Evolutionary conservation across 2,888 invertebrate genomes (phyloP), one percentile per base, ranked within the genome.

Genomic region (Odontomyia ornata): DNA sequence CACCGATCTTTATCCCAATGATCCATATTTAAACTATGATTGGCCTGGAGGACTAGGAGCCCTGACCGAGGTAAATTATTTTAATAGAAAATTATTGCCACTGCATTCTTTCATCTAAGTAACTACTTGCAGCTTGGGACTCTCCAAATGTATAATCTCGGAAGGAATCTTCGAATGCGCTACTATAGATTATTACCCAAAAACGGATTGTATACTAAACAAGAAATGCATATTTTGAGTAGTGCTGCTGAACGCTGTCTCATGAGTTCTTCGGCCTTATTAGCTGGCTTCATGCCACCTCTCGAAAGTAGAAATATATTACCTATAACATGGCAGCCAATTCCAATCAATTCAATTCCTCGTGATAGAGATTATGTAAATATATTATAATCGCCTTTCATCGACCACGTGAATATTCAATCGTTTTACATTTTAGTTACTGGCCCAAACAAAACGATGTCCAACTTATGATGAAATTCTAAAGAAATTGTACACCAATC

Each of bases 21-120:
- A 97, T 87, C 94, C 94, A 1, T 90, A 95, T 83, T 89, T 89
- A 78, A 88, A 92, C 79, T 90, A 92, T 81, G 88, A 89, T 75
- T 97, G 96, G 96, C 91, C 93, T 3, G 93, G 92, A 81, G 97
- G 96, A 62, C 89, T 91, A 83, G 95, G 95, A 7, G 90, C 94
- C 73, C 89, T 97, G 27, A 95, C 95, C 15, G 82, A 81, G 83
- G 86, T 83, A 78, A n/a, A n/a, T n/a, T 43, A 46, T 52, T n/a
- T 36, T n/a, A 28, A 18, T 62, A 47, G 47, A 15, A 13, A 57
- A 23, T 76, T 30, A 36, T 21, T 65, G 1, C 3, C 71, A 69
- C 76, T 76, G 36, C 9, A 3, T 36, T 9, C 9, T 9, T 36
- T 36, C 5, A 36, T 9, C 36, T 36, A 9, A 36, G 3, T 36